Evolutionary conservation across 2,113 vertebrate genomes (phyloP).

Genomic region (Tautogolabrus adspersus): DNA sequence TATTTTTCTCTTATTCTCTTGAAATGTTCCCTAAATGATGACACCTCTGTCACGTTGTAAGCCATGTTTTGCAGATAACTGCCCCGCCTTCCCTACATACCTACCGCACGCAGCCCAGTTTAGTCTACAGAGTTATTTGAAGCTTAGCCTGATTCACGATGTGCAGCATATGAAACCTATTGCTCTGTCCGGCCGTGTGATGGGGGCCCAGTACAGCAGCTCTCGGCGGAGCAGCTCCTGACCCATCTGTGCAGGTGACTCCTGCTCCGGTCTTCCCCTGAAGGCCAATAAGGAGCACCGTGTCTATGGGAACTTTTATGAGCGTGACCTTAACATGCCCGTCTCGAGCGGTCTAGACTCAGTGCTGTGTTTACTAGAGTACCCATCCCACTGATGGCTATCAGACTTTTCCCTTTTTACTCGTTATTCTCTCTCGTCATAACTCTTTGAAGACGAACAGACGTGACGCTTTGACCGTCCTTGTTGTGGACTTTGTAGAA

Average conservation of each 20-base stretch:
- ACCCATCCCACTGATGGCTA: constrained; percentile 56
- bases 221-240: constrained; percentile 27
- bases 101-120: constrained; percentile 28
- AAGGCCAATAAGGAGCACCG: constrained; percentile 46
- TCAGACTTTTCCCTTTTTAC: constrained; percentile 57
- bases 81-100: constrained; percentile 10
- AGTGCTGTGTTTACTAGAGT: constrained; percentile 58
- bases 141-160: constrained; percentile 35
- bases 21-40: background rate
- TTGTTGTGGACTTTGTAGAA: constrained; percentile 45
- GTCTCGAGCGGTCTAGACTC: constrained; percentile 73
- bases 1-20: background rate
- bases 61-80: constrained; percentile 14
- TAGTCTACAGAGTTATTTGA: constrained; percentile 32
- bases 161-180: constrained; percentile 51
- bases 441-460: constrained; percentile 55
- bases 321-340: constrained; percentile 74
- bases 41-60: constrained; percentile 23
- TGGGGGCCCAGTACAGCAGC: constrained; percentile 36
- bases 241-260: constrained; percentile 68
- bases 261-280: constrained; percentile 44
- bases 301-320: constrained; percentile 66
- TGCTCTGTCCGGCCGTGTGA: constrained; percentile 43
- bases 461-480: constrained; percentile 25
- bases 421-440: constrained; percentile 52